phyloP scores from a whole-genome alignment of 2,113 vertebrate genomes.

The Butorides virescens region DNA sequence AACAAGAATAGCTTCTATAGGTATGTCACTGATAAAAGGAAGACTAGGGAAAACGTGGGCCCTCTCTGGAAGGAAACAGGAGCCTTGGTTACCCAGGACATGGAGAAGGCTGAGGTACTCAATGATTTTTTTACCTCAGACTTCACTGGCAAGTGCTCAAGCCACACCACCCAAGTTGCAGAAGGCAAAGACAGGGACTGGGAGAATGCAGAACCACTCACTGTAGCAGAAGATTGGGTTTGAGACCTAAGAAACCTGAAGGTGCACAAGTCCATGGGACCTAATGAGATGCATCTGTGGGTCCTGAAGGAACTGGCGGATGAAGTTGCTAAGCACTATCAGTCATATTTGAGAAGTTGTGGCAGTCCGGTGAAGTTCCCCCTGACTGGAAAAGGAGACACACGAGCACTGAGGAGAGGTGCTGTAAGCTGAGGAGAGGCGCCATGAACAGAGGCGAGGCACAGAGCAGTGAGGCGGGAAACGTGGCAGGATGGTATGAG shows the following conservation, averaged over 20 bases:
- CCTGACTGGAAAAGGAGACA: neutral
- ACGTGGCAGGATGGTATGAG: neutral
- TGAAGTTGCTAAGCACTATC: too few relatives aligned
- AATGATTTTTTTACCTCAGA: neutral
- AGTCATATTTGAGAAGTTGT: too few relatives aligned
- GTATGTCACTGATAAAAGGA: neutral
- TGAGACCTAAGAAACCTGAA: too few relatives aligned
- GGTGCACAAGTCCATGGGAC: too few relatives aligned
- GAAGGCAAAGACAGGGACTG: too few relatives aligned
- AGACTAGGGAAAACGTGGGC: neutral
- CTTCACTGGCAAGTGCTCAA: neutral
- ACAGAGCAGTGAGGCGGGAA: too few relatives aligned
- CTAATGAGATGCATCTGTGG: too few relatives aligned
- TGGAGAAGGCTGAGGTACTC: neutral
- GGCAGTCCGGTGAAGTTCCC: too few relatives aligned
- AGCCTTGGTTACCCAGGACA: neutral
- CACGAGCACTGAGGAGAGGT: neutral
- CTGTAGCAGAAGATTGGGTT: too few relatives aligned
- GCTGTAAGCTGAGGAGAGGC: neutral
- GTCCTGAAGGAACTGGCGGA: too few relatives aligned
- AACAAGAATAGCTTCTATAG: neutral
- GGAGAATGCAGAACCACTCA: too few relatives aligned
- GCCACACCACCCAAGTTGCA: too few relatives aligned
- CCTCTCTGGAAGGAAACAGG: neutral
- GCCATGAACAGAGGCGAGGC: fast-evolving